These are phyloP conservation scores for Heliothis subflexa DNA, from an alignment of 1,140 invertebrate species.

Conservation along the genomic window DNA sequence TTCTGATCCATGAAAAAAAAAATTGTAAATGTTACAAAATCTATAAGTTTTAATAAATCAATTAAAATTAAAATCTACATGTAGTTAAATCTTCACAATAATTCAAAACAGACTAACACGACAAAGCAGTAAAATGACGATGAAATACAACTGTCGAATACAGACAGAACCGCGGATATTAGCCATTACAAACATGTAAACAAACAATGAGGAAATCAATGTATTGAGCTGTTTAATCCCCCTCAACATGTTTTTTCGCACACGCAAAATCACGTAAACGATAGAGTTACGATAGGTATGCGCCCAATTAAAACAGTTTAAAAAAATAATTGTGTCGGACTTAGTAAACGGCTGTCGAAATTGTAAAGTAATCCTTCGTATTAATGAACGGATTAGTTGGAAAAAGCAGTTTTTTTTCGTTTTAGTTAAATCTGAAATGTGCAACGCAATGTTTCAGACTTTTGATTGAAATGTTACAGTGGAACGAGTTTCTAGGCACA, in stretches of 20 bases:
- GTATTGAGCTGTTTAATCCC: constrained; percentile 2
- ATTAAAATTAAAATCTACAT: too few relatives aligned
- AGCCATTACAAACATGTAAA: neutral
- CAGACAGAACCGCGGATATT: neutral
- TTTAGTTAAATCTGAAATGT: too few relatives aligned
- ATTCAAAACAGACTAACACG: too few relatives aligned
- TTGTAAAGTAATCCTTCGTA: neutral
- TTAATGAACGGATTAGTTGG: neutral
- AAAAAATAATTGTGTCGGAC: neutral
- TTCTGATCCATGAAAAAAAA: too few relatives aligned
- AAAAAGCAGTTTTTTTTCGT: neutral
- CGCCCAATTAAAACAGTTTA: neutral
- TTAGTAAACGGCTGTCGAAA: neutral
- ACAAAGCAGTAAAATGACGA: too few relatives aligned
- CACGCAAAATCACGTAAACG: constrained; percentile 2
- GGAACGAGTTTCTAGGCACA: too few relatives aligned
- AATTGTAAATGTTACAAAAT: too few relatives aligned
- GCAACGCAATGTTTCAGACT: too few relatives aligned
- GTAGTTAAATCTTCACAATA: too few relatives aligned
- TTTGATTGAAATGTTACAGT: too few relatives aligned
- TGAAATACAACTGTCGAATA: too few relatives aligned
- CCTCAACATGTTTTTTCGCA: neutral
- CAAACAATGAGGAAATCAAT: neutral
- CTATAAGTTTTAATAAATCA: too few relatives aligned
- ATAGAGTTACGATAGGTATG: neutral